Conservation (phyloP, 2,797 vertebrate species). For the Platyrinchus mystaceus region DNA sequence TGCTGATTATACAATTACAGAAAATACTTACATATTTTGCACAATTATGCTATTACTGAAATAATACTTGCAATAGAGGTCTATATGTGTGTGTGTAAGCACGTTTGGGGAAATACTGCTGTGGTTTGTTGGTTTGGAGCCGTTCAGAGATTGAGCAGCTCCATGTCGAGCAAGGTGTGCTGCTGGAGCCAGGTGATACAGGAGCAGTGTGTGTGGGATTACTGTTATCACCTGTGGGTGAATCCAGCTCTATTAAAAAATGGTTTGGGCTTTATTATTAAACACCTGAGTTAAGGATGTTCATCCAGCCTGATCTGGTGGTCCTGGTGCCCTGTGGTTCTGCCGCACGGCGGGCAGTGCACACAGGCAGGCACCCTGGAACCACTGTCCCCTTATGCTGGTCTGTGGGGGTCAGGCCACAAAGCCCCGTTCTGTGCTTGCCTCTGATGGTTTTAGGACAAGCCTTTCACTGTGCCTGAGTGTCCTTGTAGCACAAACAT, state of each 20-base stretch:
- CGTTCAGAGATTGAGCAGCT: background rate
- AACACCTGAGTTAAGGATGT: background rate
- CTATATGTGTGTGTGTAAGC: background rate
- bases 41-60: conserved; percentile 37
- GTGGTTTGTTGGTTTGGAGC: background rate
- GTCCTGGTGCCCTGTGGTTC: rapidly evolving
- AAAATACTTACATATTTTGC: conserved; percentile 35
- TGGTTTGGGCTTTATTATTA: background rate
- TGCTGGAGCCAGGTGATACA: background rate
- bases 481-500: background rate
- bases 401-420: background rate
- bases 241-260: background rate
- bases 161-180: background rate
- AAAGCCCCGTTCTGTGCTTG: background rate
- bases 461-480: background rate
- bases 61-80: background rate
- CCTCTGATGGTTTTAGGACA: background rate
- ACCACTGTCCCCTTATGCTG: background rate
- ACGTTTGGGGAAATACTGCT: background rate
- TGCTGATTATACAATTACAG: conserved; percentile 45
- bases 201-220: background rate
- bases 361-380: background rate
- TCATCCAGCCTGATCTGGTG: background rate
- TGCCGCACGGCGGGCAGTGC: rapidly evolving
- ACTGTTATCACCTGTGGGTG: background rate